Evolutionary conservation across 2,797 vertebrate species (phyloP), one percentile per base, ranked within the genome.

Genomic region (Peromyscus eremicus): DNA sequence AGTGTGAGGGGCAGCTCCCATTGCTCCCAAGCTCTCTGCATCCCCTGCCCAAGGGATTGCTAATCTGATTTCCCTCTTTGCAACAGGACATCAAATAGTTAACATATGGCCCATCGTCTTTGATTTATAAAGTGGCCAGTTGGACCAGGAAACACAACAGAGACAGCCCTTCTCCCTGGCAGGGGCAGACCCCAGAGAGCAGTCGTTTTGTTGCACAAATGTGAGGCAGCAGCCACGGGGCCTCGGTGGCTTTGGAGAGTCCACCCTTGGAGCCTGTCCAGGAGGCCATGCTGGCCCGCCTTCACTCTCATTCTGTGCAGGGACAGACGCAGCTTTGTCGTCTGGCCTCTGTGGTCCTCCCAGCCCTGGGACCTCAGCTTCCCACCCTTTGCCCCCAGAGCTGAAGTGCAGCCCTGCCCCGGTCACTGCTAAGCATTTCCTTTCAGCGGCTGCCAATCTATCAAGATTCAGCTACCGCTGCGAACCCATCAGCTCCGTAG

Each of bases 401-500:
- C 98, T 85, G 97, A 98, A 98, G 98, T 91, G 96, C 96, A 98
- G 98, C 96, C 97, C 84, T 95, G 98, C 98, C 98, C 98, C 97
- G 97, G 98, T 98, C 98, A 98, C 98, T 95, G 97, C 98, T 98
- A 98, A 99, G 99, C 98, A 97, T 99, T 99, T 99, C 99, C 99
- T 99, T 99, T 99, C 99, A 99, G 98, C 98, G 98, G 97, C 99
- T 99, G 99, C 99, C 99, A 99, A 99, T 99, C 99, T 99, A 99
- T 99, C 99, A 99, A 99, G 99, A 98, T 99, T 99, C 99, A 99
- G 99, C 99, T 99, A 99, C 99, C 96, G 99, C 99, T 99, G 99
- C 98, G 99, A 99, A 98, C 98, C 99, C 99, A 98, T 99, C 99
- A 99, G 98, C 99, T 99, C 99, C 92, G 98, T 71, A 98, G 98